Percentiles rank a stretch among this genome's conserved stretches.
phyloP scores from a whole-genome alignment of 2,797 vertebrate genomes.

The Epinephelus coioides region DNA sequence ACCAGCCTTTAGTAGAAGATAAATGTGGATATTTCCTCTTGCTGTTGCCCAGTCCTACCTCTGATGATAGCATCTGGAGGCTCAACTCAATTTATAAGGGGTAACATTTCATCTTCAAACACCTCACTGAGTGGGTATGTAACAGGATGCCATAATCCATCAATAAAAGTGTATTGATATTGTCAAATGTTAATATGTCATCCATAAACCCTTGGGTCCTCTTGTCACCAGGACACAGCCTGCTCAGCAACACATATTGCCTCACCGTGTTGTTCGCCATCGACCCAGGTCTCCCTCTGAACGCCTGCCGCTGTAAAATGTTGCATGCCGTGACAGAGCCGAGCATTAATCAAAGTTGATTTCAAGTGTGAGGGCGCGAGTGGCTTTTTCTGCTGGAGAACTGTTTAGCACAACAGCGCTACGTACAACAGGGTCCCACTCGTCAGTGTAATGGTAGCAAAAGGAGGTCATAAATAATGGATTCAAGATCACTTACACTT shows the following conservation, averaged over 20 bases:
- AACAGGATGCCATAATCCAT: conserved; percentile 71
- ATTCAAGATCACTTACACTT: conserved; percentile 88
- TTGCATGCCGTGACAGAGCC: conserved; percentile 63
- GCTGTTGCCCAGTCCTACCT: conserved; percentile 48
- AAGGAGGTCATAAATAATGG: conserved; percentile 87
- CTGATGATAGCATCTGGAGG: conserved; percentile 63
- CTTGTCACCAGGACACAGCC: conserved; percentile 62
- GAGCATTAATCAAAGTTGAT: conserved; percentile 84
- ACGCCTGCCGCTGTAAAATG: conserved; percentile 68
- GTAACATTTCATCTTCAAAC: conserved; percentile 76
- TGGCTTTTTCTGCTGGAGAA: conserved; percentile 75
- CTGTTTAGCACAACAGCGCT: conserved; percentile 83
- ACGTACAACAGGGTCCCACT: conserved; percentile 73
- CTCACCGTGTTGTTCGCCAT: conserved; percentile 60
- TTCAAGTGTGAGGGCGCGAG: conserved; percentile 74
- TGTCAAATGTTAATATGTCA: conserved; percentile 84
- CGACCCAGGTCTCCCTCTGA: conserved; percentile 65
- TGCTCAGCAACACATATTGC: conserved; percentile 49
- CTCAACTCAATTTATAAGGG: conserved; percentile 62
- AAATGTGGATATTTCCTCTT: conserved; percentile 71
- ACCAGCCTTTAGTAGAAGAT: conserved; percentile 45
- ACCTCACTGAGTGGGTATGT: conserved; percentile 56
- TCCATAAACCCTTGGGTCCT: conserved; percentile 77
- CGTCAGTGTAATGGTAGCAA: conserved; percentile 83
- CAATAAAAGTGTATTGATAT: conserved; percentile 79